Percentiles rank a stretch among this genome's conserved stretches.
Conservation (phyloP, 2,888 invertebrate genomes). For the Synergus umbraculus region DNA sequence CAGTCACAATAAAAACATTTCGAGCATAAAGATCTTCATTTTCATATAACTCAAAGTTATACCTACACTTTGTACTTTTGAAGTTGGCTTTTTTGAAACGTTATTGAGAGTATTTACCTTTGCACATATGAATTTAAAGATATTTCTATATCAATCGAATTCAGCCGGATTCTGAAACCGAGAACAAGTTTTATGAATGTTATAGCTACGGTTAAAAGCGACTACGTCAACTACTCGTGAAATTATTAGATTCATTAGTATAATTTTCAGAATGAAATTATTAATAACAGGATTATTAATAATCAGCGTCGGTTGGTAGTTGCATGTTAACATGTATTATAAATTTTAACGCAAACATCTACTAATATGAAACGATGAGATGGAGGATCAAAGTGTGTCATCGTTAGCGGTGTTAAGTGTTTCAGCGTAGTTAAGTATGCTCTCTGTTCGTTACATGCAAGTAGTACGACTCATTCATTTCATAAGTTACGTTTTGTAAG, state of each 20-base stretch:
- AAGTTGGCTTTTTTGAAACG: not conserved
- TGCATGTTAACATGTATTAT: not conserved
- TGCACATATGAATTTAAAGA: no score
- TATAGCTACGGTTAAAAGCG: no score
- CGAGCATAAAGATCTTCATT: not conserved
- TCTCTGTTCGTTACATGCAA: constrained; percentile 18
- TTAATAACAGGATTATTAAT: no score
- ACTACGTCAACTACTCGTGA: no score
- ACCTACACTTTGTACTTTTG: not conserved
- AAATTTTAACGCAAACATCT: constrained; percentile 14
- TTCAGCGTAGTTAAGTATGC: constrained; percentile 27
- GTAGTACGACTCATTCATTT: constrained; percentile 38
- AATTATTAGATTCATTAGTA: no score
- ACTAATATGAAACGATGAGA: constrained; percentile 2
- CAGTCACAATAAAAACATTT: constrained; percentile 23
- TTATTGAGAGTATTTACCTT: no score
- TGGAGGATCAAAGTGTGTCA: constrained; percentile 34
- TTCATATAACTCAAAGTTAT: not conserved
- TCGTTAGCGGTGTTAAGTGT: constrained; percentile 36
- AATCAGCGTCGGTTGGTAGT: not conserved
- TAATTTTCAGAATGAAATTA: no score
- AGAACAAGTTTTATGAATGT: no score
- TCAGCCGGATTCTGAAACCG: no score
- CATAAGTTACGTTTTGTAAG: constrained; percentile 35
- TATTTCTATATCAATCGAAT: no score